Evolutionary conservation across 2,113 vertebrate genomes (phyloP).

Genomic region (Poeciliopsis occidentalis): DNA sequence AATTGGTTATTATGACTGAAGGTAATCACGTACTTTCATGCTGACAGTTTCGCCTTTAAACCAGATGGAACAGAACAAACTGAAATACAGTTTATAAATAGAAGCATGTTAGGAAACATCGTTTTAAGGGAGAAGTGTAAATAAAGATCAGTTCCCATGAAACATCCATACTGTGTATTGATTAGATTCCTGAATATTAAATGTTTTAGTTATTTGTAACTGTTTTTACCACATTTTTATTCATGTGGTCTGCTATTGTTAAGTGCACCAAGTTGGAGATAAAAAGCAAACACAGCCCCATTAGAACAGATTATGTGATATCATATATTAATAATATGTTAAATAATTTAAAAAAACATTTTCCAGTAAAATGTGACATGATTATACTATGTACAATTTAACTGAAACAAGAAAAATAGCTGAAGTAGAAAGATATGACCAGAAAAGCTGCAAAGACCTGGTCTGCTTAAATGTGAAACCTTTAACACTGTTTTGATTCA

Average conservation of each 20-base stretch:
- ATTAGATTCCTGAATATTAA: too few species aligned
- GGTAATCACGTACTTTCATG: slow-evolving; percentile 7
- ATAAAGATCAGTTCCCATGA: background rate
- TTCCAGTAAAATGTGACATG: background rate
- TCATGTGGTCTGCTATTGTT: too few species aligned
- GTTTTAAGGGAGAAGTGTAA: background rate
- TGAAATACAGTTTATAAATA: background rate
- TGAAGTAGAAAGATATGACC: background rate
- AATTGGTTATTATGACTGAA: slow-evolving; percentile 24
- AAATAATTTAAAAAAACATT: too few species aligned
- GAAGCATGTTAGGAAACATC: background rate
- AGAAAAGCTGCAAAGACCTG: background rate
- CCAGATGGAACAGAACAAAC: background rate
- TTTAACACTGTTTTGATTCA: background rate
- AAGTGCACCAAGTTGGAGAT: background rate
- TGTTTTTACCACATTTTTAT: too few species aligned
- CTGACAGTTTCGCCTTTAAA: background rate
- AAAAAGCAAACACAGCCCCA: background rate
- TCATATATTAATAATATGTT: background rate
- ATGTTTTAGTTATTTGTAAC: too few species aligned
- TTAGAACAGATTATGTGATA: background rate
- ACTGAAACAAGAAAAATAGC: background rate
- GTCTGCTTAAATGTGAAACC: background rate
- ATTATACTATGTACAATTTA: background rate
- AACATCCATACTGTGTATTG: background rate